Conservation (phyloP, 2,113 vertebrate species). For the Antechinus flavipes region DNA sequence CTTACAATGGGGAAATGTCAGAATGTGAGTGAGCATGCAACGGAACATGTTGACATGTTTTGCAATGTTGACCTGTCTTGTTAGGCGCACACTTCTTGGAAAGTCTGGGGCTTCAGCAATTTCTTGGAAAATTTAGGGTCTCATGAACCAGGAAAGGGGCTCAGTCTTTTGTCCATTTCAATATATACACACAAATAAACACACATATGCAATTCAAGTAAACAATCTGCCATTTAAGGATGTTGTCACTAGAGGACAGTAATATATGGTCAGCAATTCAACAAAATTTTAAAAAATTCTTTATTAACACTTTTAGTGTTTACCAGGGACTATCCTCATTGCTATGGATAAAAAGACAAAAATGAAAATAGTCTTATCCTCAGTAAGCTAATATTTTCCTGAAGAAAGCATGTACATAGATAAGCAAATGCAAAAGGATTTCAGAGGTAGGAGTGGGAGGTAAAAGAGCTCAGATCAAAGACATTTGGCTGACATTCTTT, state of each 20-base stretch:
- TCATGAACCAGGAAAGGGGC: too few species aligned
- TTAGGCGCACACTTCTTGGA: too few species aligned
- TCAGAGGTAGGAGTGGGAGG: too few species aligned
- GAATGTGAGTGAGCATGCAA: too few species aligned
- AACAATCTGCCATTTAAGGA: not conserved
- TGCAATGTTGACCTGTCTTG: too few species aligned
- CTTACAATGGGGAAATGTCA: too few species aligned
- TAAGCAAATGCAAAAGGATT: not conserved
- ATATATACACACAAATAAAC: too few species aligned
- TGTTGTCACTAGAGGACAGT: not conserved
- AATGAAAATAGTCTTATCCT: not conserved
- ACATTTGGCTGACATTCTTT: not conserved
- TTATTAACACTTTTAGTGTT: not conserved
- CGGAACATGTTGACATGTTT: too few species aligned
- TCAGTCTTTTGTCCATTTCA: too few species aligned
- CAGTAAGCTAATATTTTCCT: not conserved
- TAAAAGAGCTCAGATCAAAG: not conserved
- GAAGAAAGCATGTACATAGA: not conserved
- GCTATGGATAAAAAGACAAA: not conserved
- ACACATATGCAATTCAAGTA: not conserved
- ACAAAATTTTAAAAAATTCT: not conserved
- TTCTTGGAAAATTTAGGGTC: too few species aligned
- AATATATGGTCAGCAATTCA: not conserved
- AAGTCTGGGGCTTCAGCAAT: too few species aligned
- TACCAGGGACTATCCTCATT: not conserved